A percentile compares a stretch with the other conserved stretches of the same genome.
Conservation (phyloP, 2,113 vertebrate species). For the Panurus biarmicus region DNA sequence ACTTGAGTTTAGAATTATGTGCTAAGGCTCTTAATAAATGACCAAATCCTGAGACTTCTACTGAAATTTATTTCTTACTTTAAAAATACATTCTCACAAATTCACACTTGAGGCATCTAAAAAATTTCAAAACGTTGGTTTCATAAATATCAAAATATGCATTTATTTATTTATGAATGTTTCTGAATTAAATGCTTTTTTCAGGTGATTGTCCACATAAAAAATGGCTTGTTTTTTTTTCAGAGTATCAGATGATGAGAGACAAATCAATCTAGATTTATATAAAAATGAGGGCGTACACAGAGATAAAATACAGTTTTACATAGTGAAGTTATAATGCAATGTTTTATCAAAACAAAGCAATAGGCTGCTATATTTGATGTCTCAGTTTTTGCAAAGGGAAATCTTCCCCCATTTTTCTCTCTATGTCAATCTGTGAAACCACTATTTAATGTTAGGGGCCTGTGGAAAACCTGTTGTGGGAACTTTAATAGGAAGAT, state of each 20-base stretch:
- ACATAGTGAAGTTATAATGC: background rate
- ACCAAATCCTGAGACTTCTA: background rate
- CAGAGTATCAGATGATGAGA: background rate
- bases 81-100: background rate
- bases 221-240: background rate
- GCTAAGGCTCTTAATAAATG: background rate
- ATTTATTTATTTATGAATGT: background rate
- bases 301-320: background rate
- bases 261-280: background rate
- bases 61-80: background rate
- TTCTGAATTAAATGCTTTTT: background rate
- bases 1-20: background rate
- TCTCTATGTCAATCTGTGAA: background rate
- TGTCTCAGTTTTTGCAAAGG: background rate
- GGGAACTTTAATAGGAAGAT: background rate
- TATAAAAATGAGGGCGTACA: background rate
- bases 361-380: background rate
- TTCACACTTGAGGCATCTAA: background rate
- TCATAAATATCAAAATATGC: background rate
- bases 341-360: background rate
- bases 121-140: background rate
- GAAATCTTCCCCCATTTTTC: background rate
- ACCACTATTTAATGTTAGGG: background rate
- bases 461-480: background rate
- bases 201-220: background rate